Percentiles rank a stretch among this genome's conserved stretches.
Conservation (phyloP, 1,140 invertebrate genomes). For the Proctacanthus coquilletti region DNA sequence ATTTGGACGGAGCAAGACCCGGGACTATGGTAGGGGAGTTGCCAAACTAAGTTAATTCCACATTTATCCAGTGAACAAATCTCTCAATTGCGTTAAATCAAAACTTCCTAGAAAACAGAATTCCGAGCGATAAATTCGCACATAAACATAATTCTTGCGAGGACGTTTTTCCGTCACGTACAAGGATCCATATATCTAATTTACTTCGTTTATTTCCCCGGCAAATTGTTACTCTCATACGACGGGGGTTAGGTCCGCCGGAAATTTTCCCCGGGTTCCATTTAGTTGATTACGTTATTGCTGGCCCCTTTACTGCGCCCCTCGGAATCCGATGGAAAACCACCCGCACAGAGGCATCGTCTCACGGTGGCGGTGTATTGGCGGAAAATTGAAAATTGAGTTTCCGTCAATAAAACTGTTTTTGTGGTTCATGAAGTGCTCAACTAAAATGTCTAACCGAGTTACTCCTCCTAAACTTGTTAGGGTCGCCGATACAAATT, state of each 20-base stretch:
- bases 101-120: not conserved
- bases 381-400: slow-evolving; percentile 1
- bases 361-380: no score
- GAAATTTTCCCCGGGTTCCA: not conserved
- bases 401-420: not conserved
- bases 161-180: not conserved
- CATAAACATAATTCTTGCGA: not conserved
- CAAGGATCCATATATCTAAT: not conserved
- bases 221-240: not conserved
- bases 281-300: not conserved
- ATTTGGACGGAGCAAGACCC: no score
- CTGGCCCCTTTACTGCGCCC: no score
- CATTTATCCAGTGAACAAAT: no score
- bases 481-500: not conserved
- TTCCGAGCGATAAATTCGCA: not conserved
- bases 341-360: no score
- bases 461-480: not conserved
- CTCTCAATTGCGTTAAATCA: not conserved
- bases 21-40: no score
- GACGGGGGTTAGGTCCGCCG: not conserved
- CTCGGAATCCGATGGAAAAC: no score
- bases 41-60: no score
- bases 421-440: not conserved
- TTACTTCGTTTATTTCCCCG: not conserved
- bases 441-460: not conserved